Evolutionary conservation across 1,140 invertebrate genomes (phyloP).

Genomic region (Drosophila miranda): DNA sequence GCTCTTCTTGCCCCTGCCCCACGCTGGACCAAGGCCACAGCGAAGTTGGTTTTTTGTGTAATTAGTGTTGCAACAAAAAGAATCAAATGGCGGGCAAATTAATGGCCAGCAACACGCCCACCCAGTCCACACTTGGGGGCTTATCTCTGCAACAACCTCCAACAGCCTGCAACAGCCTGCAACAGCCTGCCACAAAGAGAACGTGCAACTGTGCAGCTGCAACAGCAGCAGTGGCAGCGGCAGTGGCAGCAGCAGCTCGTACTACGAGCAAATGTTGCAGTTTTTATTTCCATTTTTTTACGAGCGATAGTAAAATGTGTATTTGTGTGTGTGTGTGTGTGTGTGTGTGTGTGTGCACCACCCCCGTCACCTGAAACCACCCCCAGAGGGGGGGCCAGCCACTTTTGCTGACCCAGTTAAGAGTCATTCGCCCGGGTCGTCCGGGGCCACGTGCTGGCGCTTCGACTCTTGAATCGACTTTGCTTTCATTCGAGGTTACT

Average conservation of each 20-base stretch:
- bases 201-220: conserved; percentile 37
- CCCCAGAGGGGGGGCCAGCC: conserved; percentile 29
- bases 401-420: conserved; percentile 80
- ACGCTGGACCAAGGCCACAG: conserved; percentile 20
- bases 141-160: conserved; percentile 18
- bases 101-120: conserved; percentile 58
- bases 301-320: conserved; percentile 74
- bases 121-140: conserved; percentile 9
- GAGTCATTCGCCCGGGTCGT: conserved; percentile 63
- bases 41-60: conserved; percentile 35
- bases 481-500: conserved; percentile 80
- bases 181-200: conserved; percentile 19
- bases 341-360: conserved; percentile 8
- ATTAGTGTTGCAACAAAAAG: conserved; percentile 39
- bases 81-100: conserved; percentile 49
- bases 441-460: conserved; percentile 33
- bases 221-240: conserved; percentile 26
- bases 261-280: conserved; percentile 35
- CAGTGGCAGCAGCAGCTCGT: conserved; percentile 18
- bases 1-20: neutral
- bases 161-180: too few species aligned
- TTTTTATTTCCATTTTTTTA: conserved; percentile 45
- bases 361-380: conserved; percentile 28
- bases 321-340: conserved; percentile 25
- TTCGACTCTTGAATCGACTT: conserved; percentile 34